Evolutionary conservation across 2,113 vertebrate genomes (phyloP).

Genomic region (Chauna torquata): DNA sequence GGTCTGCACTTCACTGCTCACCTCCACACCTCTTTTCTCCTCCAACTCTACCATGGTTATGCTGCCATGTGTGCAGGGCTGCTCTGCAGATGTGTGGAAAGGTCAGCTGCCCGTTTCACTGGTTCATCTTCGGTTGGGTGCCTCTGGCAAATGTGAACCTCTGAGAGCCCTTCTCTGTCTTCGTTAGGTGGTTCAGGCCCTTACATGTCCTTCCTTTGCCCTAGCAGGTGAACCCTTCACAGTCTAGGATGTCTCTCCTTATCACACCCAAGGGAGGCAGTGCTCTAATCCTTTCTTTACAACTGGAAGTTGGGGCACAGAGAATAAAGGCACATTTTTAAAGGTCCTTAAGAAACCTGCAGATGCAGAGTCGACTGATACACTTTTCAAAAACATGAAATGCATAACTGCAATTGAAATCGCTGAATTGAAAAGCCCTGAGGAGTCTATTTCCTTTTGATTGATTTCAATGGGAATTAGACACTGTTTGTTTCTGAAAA

Average conservation of each 20-base stretch:
- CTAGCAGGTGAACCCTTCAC: neutral
- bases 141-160: neutral
- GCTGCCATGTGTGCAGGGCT: accelerated
- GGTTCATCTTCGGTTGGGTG: neutral
- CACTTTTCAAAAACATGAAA: conserved; percentile 4
- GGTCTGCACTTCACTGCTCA: neutral
- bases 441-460: conserved; percentile 20
- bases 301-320: neutral
- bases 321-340: neutral
- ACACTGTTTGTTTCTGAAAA: conserved; percentile 43
- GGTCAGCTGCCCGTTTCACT: neutral
- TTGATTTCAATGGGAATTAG: conserved; percentile 38
- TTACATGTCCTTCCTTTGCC: neutral
- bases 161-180: neutral
- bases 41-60: neutral
- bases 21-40: neutral
- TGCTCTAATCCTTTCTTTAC: neutral
- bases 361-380: neutral
- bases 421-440: neutral
- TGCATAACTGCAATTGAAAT: neutral
- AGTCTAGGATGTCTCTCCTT: neutral
- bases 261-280: neutral
- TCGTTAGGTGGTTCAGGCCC: neutral
- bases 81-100: neutral
- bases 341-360: neutral